Evolutionary conservation across 1,140 invertebrate genomes (phyloP).

Genomic region (Adoxophyes honmai): DNA sequence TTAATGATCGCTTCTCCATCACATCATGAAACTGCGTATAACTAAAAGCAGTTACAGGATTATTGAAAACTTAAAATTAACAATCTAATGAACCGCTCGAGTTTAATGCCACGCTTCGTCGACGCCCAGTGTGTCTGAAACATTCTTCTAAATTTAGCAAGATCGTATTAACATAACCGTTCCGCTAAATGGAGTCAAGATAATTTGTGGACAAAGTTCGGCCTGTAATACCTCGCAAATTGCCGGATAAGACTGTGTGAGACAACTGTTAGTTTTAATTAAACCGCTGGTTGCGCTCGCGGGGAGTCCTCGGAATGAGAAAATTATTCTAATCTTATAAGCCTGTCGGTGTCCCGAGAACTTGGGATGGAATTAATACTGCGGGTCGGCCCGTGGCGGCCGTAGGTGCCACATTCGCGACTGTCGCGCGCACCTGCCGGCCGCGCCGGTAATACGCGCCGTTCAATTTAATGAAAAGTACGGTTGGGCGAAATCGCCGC

Average conservation of each 20-base stretch:
- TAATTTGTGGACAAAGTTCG: constrained; percentile 74
- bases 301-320: constrained; percentile 65
- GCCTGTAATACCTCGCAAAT: constrained; percentile 75
- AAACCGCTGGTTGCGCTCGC: constrained; percentile 70
- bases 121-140: constrained; percentile 55
- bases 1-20: constrained; percentile 45
- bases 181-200: constrained; percentile 72
- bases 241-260: constrained; percentile 74
- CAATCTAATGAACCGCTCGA: constrained; percentile 37
- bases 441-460: constrained; percentile 26
- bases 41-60: constrained; percentile 25
- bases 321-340: constrained; percentile 76
- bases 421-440: constrained; percentile 14
- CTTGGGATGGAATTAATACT: constrained; percentile 63
- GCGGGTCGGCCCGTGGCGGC: constrained; percentile 32
- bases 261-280: constrained; percentile 77
- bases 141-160: constrained; percentile 59
- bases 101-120: constrained; percentile 53
- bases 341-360: constrained; percentile 60
- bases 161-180: constrained; percentile 73
- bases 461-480: constrained; percentile 62
- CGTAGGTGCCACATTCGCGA: constrained; percentile 26
- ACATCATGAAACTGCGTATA: constrained; percentile 28
- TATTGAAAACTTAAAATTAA: constrained; percentile 52
- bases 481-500: constrained; percentile 43